phyloP scores from a whole-genome alignment of 2,113 vertebrate genomes.

The Hipposideros armiger region DNA sequence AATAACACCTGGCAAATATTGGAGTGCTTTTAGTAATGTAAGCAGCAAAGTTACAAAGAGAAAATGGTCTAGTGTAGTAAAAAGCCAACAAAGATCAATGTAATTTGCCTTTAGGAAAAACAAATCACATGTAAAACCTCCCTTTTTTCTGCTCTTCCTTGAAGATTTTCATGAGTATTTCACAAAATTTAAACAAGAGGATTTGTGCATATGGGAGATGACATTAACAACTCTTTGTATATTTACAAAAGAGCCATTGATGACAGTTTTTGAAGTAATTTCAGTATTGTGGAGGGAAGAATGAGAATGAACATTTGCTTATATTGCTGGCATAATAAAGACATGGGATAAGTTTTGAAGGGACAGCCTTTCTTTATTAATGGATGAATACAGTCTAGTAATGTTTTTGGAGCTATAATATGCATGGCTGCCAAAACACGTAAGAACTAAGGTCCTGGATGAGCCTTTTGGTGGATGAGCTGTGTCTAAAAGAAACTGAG shows the following conservation, averaged over 20 bases:
- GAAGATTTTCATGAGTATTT: slow-evolving; percentile 1
- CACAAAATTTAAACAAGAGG: slow-evolving; percentile 27
- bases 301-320: neutral
- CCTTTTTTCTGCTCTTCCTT: neutral
- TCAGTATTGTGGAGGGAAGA: neutral
- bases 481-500: neutral
- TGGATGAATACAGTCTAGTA: neutral
- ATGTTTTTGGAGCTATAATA: neutral
- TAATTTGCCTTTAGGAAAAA: slow-evolving; percentile 55
- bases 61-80: neutral
- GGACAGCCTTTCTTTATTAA: neutral
- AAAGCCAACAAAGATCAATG: slow-evolving; percentile 34
- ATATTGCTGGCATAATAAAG: neutral
- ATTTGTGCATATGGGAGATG: neutral
- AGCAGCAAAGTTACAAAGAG: neutral
- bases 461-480: neutral
- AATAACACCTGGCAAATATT: neutral
- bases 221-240: neutral
- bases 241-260: neutral
- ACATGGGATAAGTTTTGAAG: neutral
- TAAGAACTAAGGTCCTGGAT: neutral
- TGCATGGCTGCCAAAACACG: neutral
- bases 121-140: neutral
- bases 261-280: neutral
- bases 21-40: neutral